Percentiles rank a stretch among this genome's conserved stretches.
Evolutionary conservation across 2,797 vertebrate species (phyloP).

Genomic region (Lagodon rhomboides): DNA sequence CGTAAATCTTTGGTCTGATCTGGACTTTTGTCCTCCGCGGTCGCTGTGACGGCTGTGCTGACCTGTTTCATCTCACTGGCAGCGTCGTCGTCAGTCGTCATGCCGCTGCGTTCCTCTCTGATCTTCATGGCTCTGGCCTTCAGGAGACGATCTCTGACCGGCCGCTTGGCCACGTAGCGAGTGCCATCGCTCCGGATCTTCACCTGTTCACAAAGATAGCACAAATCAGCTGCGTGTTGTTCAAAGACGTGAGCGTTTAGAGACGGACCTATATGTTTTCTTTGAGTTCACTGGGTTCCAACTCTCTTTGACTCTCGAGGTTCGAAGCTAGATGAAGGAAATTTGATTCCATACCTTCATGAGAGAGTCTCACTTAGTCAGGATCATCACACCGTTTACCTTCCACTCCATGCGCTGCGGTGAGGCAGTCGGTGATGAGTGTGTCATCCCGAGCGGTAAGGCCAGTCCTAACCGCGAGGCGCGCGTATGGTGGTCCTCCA

Average conservation of each 20-base stretch:
- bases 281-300: not conserved
- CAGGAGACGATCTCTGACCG: conserved; percentile 88
- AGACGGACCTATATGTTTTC: not conserved
- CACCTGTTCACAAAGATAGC: conserved; percentile 66
- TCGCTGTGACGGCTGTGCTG: not conserved
- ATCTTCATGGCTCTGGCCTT: conserved; percentile 91
- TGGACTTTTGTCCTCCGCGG: not conserved
- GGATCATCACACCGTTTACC: conserved; percentile 31
- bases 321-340: too few relatives aligned
- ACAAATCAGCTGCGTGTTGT: not conserved
- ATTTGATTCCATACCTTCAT: too few relatives aligned
- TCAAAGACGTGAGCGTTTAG: not conserved
- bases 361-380: too few relatives aligned
- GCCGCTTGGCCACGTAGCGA: conserved; percentile 89
- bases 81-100: conserved; percentile 90
- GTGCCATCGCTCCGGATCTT: conserved; percentile 89
- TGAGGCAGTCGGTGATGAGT: conserved; percentile 58
- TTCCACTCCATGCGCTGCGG: conserved; percentile 89
- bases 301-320: too few relatives aligned
- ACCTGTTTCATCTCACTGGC: conserved; percentile 90
- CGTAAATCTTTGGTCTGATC: too few relatives aligned
- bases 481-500: conserved; percentile 50
- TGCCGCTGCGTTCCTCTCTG: conserved; percentile 90
- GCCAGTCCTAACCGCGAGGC: conserved; percentile 57
- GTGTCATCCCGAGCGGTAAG: conserved; percentile 57